Evolutionary conservation across 35 echinoderm and acorn worm species (phyloP).

Genomic region (Holothuria glaberrima): DNA sequence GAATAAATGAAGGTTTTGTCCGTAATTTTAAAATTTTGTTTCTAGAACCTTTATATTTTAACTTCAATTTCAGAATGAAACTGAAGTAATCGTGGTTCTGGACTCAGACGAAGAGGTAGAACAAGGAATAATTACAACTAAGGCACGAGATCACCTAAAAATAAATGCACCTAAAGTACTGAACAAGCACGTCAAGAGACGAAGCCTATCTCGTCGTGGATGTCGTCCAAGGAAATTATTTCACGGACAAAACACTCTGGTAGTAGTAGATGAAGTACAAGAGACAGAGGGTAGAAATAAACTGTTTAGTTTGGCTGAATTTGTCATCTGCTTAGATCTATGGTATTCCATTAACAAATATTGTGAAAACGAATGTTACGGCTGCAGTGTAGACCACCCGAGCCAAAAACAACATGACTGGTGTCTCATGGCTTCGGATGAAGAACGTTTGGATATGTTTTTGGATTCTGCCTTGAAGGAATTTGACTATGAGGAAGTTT

Average conservation of each 20-base stretch:
- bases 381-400: conserved; percentile 47
- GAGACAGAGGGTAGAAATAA: neutral
- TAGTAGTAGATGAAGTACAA: conserved; percentile 39
- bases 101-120: conserved; percentile 1
- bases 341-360: conserved; percentile 26
- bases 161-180: conserved; percentile 15
- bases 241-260: neutral
- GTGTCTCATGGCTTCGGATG: conserved; percentile 37
- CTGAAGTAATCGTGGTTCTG: conserved; percentile 18
- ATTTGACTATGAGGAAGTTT: conserved; percentile 18
- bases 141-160: neutral
- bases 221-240: conserved; percentile 32
- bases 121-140: neutral
- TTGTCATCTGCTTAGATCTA: neutral
- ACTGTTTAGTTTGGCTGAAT: neutral
- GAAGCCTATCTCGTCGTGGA: neutral
- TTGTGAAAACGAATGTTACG: conserved; percentile 19
- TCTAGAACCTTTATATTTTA: neutral
- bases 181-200: conserved; percentile 1
- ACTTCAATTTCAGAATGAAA: neutral
- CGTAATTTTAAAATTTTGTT: neutral
- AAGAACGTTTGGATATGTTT: conserved; percentile 47
- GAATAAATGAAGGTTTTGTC: neutral
- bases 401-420: conserved; percentile 41
- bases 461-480: neutral